phyloP scores from a whole-genome alignment of 1,140 invertebrate genomes.

The Papilio polyxenes region DNA sequence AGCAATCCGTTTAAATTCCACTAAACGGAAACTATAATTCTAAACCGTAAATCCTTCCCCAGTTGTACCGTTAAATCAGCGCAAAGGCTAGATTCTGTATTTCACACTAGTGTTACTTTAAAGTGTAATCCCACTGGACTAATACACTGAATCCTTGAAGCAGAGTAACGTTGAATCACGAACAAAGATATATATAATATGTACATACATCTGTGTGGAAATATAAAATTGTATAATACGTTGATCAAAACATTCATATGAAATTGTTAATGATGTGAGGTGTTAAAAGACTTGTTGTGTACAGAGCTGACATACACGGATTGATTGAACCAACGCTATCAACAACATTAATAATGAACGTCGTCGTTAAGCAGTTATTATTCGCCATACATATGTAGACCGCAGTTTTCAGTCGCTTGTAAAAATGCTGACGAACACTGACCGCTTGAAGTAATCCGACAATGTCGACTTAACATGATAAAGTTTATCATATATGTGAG shows the following conservation, averaged over 20 bases:
- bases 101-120: slow-evolving; percentile 4
- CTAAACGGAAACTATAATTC: slow-evolving; percentile 6
- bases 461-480: no score
- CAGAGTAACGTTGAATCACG: neutral
- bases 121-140: slow-evolving; percentile 13
- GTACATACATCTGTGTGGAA: no score
- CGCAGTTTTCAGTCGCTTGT: no score
- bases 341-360: no score
- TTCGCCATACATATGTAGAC: no score
- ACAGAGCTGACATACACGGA: no score
- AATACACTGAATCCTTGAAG: neutral
- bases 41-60: slow-evolving; percentile 10
- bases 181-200: neutral
- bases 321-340: no score
- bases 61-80: neutral
- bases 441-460: no score
- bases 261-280: neutral
- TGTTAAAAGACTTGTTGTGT: neutral
- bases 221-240: no score
- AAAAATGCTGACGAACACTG: no score
- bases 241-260: neutral
- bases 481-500: no score
- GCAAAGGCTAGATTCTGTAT: slow-evolving; percentile 7
- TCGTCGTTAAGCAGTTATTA: no score
- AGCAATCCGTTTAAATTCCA: neutral